Percentiles rank a stretch among this genome's conserved stretches.
These are phyloP conservation scores for Ameiurus melas DNA, from an alignment of 2,113 vertebrate species.

Conservation along the genomic window DNA sequence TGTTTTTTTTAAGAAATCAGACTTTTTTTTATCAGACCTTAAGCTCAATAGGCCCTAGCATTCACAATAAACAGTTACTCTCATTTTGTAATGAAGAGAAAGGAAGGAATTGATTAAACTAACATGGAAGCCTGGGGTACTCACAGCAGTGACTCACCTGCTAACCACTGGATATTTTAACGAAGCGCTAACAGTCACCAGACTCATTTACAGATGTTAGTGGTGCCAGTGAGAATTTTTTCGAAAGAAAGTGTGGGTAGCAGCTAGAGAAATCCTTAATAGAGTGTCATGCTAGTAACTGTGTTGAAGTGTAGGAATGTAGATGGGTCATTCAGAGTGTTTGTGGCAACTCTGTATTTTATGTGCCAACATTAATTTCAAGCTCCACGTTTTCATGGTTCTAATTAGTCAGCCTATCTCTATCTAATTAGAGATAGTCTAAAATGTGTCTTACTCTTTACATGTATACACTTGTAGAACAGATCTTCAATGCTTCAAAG, in stretches of 20 bases:
- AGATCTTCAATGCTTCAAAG: neutral
- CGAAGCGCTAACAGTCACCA: constrained; percentile 30
- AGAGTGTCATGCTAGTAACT: constrained; percentile 9
- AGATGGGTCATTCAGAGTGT: neutral
- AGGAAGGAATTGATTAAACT: constrained; percentile 42
- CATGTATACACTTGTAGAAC: neutral
- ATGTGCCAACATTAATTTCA: neutral
- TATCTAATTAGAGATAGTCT: too few relatives aligned
- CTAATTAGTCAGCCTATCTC: neutral
- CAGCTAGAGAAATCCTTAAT: constrained; percentile 23
- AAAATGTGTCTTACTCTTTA: neutral
- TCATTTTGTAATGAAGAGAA: neutral
- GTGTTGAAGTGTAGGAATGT: constrained; percentile 8
- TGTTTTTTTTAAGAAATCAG: neutral
- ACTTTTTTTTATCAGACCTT: neutral
- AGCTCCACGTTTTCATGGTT: neutral
- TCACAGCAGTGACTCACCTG: constrained; percentile 52
- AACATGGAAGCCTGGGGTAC: constrained; percentile 42
- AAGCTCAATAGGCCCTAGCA: neutral
- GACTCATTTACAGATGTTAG: constrained; percentile 29
- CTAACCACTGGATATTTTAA: constrained; percentile 42
- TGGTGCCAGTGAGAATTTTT: neutral
- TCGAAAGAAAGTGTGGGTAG: constrained; percentile 14
- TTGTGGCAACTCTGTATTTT: constrained; percentile 3
- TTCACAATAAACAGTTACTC: neutral